Conservation (phyloP, 2,888 invertebrate genomes). For the Corbicula japonica region DNA sequence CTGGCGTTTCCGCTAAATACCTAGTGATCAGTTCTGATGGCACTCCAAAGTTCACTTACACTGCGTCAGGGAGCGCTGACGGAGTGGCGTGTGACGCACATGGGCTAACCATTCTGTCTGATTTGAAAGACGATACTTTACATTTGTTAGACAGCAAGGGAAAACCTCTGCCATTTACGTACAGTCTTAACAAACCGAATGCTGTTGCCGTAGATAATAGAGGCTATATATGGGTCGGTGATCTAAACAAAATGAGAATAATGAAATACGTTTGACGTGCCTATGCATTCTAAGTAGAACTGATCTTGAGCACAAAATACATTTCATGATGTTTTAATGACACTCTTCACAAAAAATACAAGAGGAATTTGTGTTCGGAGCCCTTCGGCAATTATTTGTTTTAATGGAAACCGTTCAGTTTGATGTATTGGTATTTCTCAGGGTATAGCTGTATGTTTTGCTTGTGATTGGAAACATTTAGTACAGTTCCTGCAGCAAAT, state of each 20-base stretch:
- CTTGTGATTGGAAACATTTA: too few species aligned
- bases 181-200: constrained; percentile 63
- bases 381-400: too few species aligned
- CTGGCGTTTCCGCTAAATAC: constrained; percentile 52
- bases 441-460: too few species aligned
- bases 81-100: constrained; percentile 61
- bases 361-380: too few species aligned
- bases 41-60: constrained; percentile 50
- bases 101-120: constrained; percentile 57
- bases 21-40: constrained; percentile 57
- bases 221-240: constrained; percentile 64
- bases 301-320: too few species aligned
- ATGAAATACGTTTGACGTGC: constrained; percentile 60
- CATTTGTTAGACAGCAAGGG: constrained; percentile 62
- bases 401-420: too few species aligned
- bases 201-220: constrained; percentile 60
- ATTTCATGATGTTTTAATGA: too few species aligned
- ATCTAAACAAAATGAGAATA: constrained; percentile 52
- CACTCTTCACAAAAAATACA: too few species aligned
- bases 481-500: too few species aligned
- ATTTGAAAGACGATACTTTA: constrained; percentile 61
- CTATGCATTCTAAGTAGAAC: too few species aligned
- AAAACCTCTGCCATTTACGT: constrained; percentile 62
- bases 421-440: too few species aligned
- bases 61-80: constrained; percentile 62